These are phyloP conservation scores for Mareca strepera DNA, from an alignment of 2,797 vertebrate genomes.

Conservation along the genomic window DNA sequence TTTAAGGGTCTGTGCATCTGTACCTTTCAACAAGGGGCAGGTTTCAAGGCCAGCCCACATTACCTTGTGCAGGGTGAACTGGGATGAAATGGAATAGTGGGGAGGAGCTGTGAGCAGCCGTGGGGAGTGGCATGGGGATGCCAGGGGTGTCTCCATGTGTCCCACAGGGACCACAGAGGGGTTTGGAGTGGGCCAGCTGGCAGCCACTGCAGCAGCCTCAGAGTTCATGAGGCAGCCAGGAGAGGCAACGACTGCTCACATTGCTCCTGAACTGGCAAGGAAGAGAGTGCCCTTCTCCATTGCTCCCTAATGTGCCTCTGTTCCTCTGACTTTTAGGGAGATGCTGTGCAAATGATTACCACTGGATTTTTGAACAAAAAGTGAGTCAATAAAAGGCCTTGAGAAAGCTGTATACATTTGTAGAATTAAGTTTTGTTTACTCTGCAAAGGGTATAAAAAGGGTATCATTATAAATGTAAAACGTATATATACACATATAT, in stretches of 20 bases:
- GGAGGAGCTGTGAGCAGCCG: neutral
- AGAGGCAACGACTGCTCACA: accelerated
- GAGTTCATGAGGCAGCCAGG: neutral
- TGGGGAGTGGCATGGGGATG: neutral
- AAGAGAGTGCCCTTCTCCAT: neutral
- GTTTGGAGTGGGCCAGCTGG: neutral
- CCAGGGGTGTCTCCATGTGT: accelerated
- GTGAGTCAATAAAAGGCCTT: neutral
- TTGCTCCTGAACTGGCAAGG: neutral
- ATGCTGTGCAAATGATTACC: neutral
- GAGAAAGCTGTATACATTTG: neutral
- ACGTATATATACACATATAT: accelerated
- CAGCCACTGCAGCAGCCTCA: neutral
- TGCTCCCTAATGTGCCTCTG: accelerated
- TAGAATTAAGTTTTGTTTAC: neutral
- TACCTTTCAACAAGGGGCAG: accelerated
- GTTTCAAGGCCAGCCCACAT: neutral
- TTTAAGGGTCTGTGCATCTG: neutral
- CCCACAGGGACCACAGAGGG: neutral
- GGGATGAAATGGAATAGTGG: neutral
- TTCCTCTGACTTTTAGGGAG: neutral
- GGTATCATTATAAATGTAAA: neutral
- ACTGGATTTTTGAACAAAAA: neutral
- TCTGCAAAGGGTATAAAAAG: neutral
- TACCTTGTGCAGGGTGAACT: neutral